Percentiles rank a stretch among this genome's conserved stretches.
phyloP scores from a whole-genome alignment of 1,140 invertebrate species.

The Drosophila lacertosa region DNA sequence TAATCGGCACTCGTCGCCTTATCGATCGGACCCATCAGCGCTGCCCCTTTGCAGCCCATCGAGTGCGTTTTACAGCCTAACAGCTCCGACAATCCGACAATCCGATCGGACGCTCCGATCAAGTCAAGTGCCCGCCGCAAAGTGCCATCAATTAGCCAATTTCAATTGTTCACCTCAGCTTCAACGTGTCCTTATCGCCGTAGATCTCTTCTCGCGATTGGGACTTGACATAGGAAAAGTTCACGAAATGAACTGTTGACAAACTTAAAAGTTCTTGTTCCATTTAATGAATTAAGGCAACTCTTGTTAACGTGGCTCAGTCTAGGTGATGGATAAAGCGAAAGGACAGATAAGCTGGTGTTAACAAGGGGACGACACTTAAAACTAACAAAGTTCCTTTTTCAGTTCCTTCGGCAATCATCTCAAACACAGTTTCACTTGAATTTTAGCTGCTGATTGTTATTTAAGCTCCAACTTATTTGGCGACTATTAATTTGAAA shows the following conservation, averaged over 20 bases:
- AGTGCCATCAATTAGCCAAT: constrained; percentile 72
- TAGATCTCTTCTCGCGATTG: neutral
- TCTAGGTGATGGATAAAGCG: too few relatives aligned
- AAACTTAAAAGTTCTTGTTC: too few relatives aligned
- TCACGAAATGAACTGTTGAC: neutral
- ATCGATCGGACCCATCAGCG: constrained; percentile 42
- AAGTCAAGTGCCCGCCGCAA: constrained; percentile 61
- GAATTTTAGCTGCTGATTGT: too few relatives aligned
- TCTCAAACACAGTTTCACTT: too few relatives aligned
- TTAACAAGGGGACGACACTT: too few relatives aligned
- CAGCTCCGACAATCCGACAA: constrained; percentile 23
- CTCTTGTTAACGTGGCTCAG: too few relatives aligned
- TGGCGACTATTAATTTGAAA: too few relatives aligned
- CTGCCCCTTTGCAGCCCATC: constrained; percentile 46
- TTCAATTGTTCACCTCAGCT: constrained; percentile 27
- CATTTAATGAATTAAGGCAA: too few relatives aligned
- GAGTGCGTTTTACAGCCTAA: constrained; percentile 32
- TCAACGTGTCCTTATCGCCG: constrained; percentile 17
- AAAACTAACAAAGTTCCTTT: too few relatives aligned
- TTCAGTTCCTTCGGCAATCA: too few relatives aligned
- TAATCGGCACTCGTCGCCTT: constrained; percentile 34
- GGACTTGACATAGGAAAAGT: neutral
- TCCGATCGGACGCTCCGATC: constrained; percentile 51
- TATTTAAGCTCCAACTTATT: too few relatives aligned
- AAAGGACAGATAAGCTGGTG: too few relatives aligned